phyloP scores from a whole-genome alignment of 2,797 vertebrate genomes.

The Tachyglossus aculeatus region DNA sequence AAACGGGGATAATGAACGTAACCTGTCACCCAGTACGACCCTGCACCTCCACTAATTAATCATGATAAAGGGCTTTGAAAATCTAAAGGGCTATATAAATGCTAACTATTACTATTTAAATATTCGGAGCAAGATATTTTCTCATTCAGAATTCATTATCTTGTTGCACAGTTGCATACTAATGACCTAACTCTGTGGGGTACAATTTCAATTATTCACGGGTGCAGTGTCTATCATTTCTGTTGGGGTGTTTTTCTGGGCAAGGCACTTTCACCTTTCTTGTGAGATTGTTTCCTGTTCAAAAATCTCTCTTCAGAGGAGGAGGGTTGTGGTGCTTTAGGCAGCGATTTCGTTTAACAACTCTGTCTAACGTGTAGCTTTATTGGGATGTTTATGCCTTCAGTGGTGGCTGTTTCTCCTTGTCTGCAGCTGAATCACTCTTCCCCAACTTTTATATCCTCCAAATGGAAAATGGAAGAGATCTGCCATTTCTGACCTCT shows the following conservation, averaged over 20 bases:
- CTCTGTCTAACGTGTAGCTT: conserved; percentile 13
- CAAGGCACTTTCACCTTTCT: background rate
- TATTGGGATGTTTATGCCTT: background rate
- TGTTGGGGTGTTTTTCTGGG: accelerated
- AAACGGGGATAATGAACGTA: background rate
- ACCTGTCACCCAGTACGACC: background rate
- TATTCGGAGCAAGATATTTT: conserved; percentile 14
- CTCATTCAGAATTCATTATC: conserved; percentile 10
- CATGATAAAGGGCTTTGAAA: background rate
- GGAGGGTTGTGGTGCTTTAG: conserved; percentile 28
- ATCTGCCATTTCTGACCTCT: too few species aligned
- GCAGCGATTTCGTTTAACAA: conserved; percentile 12
- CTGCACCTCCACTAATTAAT: background rate
- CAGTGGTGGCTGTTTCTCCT: background rate
- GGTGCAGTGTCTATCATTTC: background rate
- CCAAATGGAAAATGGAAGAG: conserved; percentile 31
- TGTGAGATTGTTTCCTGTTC: conserved; percentile 9
- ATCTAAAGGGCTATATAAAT: background rate
- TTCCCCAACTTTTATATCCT: conserved; percentile 2
- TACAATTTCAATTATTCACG: conserved; percentile 33
- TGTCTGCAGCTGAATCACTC: background rate
- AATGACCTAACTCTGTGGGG: conserved; percentile 15
- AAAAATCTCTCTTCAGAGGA: conserved; percentile 10
- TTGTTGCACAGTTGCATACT: conserved; percentile 28
- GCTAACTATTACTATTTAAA: conserved; percentile 23